Evolutionary conservation across 2,797 vertebrate species (phyloP).

Genomic region (Rhinogobio ventralis): DNA sequence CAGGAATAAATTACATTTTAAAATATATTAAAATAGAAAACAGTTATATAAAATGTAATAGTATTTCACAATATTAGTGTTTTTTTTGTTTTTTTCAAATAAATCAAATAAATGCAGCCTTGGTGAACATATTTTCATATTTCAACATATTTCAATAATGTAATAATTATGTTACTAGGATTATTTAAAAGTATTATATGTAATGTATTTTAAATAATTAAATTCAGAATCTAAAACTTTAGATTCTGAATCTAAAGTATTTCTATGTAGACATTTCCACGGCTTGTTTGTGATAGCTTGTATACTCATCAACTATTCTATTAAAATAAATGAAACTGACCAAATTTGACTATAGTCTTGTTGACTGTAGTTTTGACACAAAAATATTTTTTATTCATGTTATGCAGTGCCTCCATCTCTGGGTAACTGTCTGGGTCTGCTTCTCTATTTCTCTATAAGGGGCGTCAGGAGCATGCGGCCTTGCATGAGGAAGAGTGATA

Average conservation of each 20-base stretch:
- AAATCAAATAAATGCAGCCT: not conserved
- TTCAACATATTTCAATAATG: no score
- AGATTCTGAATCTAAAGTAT: not conserved
- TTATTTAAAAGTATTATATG: not conserved
- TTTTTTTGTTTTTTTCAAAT: not conserved
- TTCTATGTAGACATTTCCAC: not conserved
- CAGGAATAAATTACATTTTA: not conserved
- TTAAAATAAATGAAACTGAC: not conserved
- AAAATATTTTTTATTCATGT: not conserved
- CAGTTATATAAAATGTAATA: not conserved
- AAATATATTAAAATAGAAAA: not conserved
- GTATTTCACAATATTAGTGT: not conserved
- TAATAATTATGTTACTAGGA: not conserved
- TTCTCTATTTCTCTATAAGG: constrained; percentile 5
- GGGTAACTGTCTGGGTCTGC: not conserved
- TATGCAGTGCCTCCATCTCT: not conserved
- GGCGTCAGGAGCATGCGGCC: not conserved
- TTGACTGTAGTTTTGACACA: not conserved
- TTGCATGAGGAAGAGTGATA: constrained; percentile 6
- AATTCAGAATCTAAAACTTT: no score
- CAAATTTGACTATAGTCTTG: not conserved
- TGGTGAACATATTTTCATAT: not conserved
- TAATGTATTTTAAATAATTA: not conserved
- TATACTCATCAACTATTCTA: not conserved
- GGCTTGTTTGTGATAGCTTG: not conserved